Percentiles rank a stretch among this genome's conserved stretches.
Evolutionary conservation across 2,888 invertebrate genomes (phyloP).

Genomic region (Carcina quercana): DNA sequence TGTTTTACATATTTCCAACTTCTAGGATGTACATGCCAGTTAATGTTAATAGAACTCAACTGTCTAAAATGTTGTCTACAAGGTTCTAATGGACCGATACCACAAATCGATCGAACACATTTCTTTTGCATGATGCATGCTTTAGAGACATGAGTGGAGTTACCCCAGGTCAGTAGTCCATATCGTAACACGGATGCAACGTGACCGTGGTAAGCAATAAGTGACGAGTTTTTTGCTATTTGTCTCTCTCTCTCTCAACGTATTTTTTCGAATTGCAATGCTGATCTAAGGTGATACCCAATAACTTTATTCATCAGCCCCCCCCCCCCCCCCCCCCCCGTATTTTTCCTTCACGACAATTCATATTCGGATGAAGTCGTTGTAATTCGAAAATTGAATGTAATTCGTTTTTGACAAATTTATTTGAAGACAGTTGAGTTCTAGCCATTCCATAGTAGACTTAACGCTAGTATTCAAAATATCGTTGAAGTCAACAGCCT

Average conservation of each 20-base stretch:
- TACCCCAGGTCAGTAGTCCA: background rate
- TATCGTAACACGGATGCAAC: background rate
- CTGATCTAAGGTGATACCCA: background rate
- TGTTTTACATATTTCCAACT: background rate
- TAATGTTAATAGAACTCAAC: background rate
- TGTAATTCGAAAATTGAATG: background rate
- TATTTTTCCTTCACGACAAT: background rate
- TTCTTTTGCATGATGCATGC: background rate
- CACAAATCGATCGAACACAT: background rate
- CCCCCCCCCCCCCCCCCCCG: background rate
- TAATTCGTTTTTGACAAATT: background rate
- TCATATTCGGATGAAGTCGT: background rate
- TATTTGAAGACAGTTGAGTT: background rate
- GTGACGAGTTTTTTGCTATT: background rate
- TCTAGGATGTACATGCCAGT: background rate
- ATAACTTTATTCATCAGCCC: background rate
- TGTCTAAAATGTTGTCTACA: background rate
- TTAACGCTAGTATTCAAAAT: too few relatives aligned
- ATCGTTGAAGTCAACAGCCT: too few relatives aligned
- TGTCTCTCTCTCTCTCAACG: background rate
- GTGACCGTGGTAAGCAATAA: constrained; percentile 1
- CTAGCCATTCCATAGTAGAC: too few relatives aligned
- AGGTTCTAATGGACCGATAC: background rate
- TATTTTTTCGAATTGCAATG: background rate
- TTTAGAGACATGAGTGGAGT: background rate